Evolutionary conservation across 2,888 invertebrate species (phyloP).

Genomic region (Drosophila neoperkinsi): DNA sequence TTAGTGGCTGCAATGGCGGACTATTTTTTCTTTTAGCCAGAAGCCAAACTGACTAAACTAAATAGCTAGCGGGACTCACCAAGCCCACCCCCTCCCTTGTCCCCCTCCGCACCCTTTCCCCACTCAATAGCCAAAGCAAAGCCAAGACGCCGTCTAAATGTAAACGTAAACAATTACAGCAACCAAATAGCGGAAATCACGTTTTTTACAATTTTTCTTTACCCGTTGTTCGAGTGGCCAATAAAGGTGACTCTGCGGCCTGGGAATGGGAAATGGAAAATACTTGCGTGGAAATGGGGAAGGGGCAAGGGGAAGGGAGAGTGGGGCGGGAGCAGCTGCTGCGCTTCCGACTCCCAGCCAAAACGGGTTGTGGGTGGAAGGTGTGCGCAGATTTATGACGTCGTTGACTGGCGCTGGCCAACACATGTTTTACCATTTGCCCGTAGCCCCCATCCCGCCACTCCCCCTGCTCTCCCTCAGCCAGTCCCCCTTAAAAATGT

Average conservation of each 20-base stretch:
- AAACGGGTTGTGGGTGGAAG: slow-evolving; percentile 48
- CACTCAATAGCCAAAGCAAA: background rate
- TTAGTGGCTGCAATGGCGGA: slow-evolving; percentile 40
- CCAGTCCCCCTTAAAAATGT: background rate
- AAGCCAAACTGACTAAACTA: slow-evolving; percentile 42
- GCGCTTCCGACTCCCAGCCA: slow-evolving; percentile 50
- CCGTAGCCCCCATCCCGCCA: slow-evolving; percentile 4
- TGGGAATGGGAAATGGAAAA: slow-evolving; percentile 3
- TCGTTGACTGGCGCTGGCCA: slow-evolving; percentile 52
- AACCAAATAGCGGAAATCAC: slow-evolving; percentile 73
- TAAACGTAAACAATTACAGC: slow-evolving; percentile 65
- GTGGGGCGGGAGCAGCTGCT: slow-evolving; percentile 14
- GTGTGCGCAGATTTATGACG: slow-evolving; percentile 73
- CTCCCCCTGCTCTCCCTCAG: background rate
- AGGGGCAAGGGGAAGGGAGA: background rate
- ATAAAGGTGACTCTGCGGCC: slow-evolving; percentile 43
- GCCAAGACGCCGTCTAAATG: slow-evolving; percentile 10
- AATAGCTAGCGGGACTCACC: slow-evolving; percentile 21
- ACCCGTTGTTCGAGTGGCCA: slow-evolving; percentile 58
- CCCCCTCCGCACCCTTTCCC: background rate
- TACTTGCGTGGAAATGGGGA: background rate
- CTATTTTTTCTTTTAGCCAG: slow-evolving; percentile 33
- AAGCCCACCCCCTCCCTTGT: background rate
- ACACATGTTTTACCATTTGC: slow-evolving; percentile 61
- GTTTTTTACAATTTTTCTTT: slow-evolving; percentile 52